These are phyloP conservation scores for Lates calcarifer DNA, from an alignment of 2,113 vertebrate genomes.

Conservation along the genomic window DNA sequence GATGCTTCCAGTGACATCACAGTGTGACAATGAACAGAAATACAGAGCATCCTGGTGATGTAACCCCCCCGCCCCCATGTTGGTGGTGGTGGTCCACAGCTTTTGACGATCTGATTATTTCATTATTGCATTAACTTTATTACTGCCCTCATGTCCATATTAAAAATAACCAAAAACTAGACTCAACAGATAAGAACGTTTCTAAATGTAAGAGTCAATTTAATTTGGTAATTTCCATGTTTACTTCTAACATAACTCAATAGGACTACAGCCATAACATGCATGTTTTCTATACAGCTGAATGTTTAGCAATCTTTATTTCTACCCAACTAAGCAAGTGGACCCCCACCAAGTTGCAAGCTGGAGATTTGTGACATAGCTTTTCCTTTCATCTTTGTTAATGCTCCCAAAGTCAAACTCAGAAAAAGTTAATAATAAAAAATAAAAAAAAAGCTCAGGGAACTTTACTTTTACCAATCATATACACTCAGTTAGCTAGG, in stretches of 20 bases:
- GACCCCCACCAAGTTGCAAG: constrained; percentile 29
- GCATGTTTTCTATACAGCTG: background rate
- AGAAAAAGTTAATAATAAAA: too few relatives aligned
- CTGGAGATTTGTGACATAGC: constrained; percentile 15
- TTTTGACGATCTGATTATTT: constrained; percentile 5
- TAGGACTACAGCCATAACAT: background rate
- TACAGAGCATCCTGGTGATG: constrained; percentile 18
- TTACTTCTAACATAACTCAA: background rate
- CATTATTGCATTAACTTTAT: background rate
- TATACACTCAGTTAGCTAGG: background rate
- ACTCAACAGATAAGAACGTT: background rate
- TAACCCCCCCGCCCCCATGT: constrained; percentile 1
- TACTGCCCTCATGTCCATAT: constrained; percentile 1
- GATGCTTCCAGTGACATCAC: background rate
- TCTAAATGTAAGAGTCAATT: background rate
- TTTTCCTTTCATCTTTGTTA: background rate
- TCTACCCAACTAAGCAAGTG: background rate
- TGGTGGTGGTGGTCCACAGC: constrained; percentile 25
- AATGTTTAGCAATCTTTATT: background rate
- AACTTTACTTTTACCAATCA: background rate
- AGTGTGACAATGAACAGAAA: constrained; percentile 5
- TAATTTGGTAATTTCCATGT: background rate
- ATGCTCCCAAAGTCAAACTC: background rate
- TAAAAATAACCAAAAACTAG: background rate
- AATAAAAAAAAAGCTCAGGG: constrained; percentile 36